Evolutionary conservation across 2,888 invertebrate genomes (phyloP), one percentile per base, ranked within the genome.

Genomic region (Chaitophorus viminalis): DNA sequence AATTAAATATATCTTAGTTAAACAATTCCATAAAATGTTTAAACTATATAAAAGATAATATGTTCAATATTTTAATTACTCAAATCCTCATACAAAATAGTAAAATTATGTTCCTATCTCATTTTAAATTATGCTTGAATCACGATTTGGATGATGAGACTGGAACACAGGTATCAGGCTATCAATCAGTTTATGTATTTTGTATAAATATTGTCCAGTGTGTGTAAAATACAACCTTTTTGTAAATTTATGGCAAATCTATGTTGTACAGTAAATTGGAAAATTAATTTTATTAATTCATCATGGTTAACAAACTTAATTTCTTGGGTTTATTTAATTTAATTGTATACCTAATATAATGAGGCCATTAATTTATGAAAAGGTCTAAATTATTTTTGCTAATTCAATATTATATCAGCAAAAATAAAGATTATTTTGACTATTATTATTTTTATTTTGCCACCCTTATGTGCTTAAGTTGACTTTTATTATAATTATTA

Each of bases 101-200:
- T 87, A 87, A 87, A 87, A 81, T 87, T 87, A 87, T 87, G 87
- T 87, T 87, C 87, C 87, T 87, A 87, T 87, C 87, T 87, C 87
- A 87, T 87, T 87, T 87, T 87, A 87, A 85, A 87, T 87, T 87
- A 87, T 87, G 87, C 79, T 87, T 65, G 46, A 87, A 81, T 87
- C 79, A 87, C 87, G 39, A 87, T 81, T 79, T 87, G 87, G 87
- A 87, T 87, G 79, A 81, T 87, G 87, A 87, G 87, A 87, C 87
- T 87, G 87, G 87, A 87, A 87, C 87, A 87, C 87, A 87, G 79
- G 87, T 87, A 87, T 87, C 87, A 87, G 87, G 87, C 74, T 87
- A 87, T 87, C 87, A 79, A 87, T 87, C 87, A 79, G 72, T 81
- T 87, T 87, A 87, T 79, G 87, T 81, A 87, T 81, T 87, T 87